Percentiles rank a stretch among this genome's conserved stretches.
These are phyloP conservation scores for Phylloscopus trochilus DNA, from an alignment of 2,113 vertebrate species.

Conservation along the genomic window DNA sequence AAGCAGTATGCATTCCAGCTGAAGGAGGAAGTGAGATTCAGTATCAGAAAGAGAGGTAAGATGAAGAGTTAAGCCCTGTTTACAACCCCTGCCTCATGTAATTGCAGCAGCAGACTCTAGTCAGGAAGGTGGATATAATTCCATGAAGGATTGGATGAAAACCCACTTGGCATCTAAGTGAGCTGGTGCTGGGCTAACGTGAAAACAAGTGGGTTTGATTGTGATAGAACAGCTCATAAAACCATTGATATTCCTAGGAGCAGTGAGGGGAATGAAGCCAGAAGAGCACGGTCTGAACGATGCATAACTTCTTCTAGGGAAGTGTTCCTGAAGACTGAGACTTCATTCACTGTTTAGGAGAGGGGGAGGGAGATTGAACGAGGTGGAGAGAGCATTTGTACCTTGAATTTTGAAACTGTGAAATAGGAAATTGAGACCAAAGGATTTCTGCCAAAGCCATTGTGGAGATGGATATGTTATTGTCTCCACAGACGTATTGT, in stretches of 20 bases:
- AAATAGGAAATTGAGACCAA: background rate
- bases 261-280: background rate
- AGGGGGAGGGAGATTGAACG: background rate
- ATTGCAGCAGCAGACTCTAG: background rate
- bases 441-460: background rate
- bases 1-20: rapidly evolving
- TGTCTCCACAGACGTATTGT: background rate
- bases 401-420: background rate
- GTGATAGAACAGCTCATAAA: background rate
- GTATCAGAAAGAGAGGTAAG: background rate
- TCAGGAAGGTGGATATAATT: background rate
- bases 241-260: background rate
- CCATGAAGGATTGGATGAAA: background rate
- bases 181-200: background rate
- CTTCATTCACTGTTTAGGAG: background rate
- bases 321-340: background rate
- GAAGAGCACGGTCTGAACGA: background rate
- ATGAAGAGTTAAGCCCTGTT: background rate
- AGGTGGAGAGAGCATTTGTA: background rate
- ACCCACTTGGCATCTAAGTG: background rate
- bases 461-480: background rate
- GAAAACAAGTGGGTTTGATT: background rate
- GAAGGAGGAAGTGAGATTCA: background rate
- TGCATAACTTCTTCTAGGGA: background rate
- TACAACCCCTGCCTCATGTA: background rate